Conservation (phyloP, 2,888 invertebrate species). For the Pyrgus malvae region DNA sequence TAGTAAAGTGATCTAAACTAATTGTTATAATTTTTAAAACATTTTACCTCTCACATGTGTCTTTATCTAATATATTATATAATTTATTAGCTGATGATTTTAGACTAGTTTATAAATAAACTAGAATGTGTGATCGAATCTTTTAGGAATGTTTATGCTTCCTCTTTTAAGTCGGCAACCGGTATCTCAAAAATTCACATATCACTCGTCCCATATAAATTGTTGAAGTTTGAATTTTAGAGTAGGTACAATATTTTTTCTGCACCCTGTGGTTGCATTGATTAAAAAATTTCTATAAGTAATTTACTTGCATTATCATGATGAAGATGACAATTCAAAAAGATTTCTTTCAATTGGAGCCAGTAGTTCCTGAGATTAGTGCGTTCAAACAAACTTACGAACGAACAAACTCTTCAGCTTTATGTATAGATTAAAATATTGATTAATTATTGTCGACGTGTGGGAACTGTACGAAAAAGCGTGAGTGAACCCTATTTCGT, state of each 20-base stretch:
- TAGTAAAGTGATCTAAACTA: no score
- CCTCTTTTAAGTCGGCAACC: background rate
- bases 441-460: no score
- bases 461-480: no score
- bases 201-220: slow-evolving; percentile 8
- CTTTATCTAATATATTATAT: background rate
- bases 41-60: background rate
- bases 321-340: no score
- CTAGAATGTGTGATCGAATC: slow-evolving; percentile 5
- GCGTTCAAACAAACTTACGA: no score
- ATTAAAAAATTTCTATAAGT: background rate
- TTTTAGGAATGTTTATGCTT: slow-evolving; percentile 13
- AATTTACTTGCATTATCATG: no score
- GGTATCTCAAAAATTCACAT: slow-evolving; percentile 9
- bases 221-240: slow-evolving; percentile 4
- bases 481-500: no score
- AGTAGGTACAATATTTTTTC: background rate
- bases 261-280: background rate
- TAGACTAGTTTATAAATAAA: slow-evolving; percentile 4
- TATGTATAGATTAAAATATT: no score
- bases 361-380: no score
- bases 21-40: background rate
- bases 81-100: background rate
- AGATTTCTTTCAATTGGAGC: no score
- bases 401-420: no score